phyloP scores from a whole-genome alignment of 1,140 invertebrate genomes.

The Neotoxoptera formosana region DNA sequence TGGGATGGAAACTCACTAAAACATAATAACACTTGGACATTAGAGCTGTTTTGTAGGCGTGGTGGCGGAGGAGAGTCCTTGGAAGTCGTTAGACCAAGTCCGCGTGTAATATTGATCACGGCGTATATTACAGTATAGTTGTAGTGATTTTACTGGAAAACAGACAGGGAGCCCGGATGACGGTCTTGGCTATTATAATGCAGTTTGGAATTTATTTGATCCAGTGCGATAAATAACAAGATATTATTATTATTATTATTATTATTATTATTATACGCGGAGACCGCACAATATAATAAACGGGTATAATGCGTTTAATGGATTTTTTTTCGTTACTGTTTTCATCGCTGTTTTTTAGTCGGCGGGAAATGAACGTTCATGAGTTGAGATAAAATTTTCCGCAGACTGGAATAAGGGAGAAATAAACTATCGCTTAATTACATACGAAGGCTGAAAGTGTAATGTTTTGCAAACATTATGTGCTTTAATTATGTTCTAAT shows the following conservation, averaged over 20 bases:
- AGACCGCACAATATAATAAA: slow-evolving; percentile 41
- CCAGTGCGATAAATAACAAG: slow-evolving; percentile 43
- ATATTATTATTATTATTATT: slow-evolving; percentile 41
- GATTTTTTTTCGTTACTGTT: slow-evolving; percentile 35
- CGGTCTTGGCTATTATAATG: slow-evolving; percentile 22
- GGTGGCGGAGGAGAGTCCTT: neutral
- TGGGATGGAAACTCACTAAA: slow-evolving; percentile 28
- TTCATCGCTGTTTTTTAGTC: neutral
- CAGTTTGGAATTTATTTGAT: slow-evolving; percentile 47
- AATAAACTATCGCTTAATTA: slow-evolving; percentile 25
- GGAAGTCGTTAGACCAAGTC: slow-evolving; percentile 44
- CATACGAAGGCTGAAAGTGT: neutral
- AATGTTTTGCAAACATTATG: neutral
- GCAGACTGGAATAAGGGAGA: neutral
- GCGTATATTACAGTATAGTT: neutral
- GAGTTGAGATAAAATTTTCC: slow-evolving; percentile 24
- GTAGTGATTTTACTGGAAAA: slow-evolving; percentile 31
- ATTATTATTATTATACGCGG: slow-evolving; percentile 38
- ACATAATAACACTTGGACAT: slow-evolving; percentile 39
- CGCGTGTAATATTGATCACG: slow-evolving; percentile 34
- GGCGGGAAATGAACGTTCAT: neutral
- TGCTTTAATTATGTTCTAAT: neutral
- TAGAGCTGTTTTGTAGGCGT: slow-evolving; percentile 37
- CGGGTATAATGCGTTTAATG: slow-evolving; percentile 14
- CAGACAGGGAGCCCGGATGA: neutral